Conservation (phyloP, 2,888 invertebrate species). For the Aquatica leii region DNA sequence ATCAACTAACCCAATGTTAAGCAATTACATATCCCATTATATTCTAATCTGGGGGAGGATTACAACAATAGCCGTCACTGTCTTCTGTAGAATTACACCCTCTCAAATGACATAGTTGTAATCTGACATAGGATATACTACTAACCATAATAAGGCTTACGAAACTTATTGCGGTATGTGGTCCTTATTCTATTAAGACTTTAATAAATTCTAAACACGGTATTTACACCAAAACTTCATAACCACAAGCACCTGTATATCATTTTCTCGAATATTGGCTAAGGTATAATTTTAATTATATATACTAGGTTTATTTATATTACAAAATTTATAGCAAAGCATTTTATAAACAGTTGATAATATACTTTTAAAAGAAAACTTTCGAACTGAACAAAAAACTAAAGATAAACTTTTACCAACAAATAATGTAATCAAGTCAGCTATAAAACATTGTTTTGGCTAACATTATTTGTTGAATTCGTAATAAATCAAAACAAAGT, state of each 20-base stretch:
- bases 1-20: constrained; percentile 43
- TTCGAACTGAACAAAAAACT: neutral
- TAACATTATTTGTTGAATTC: constrained; percentile 1
- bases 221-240: neutral
- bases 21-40: constrained; percentile 45
- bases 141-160: constrained; percentile 32
- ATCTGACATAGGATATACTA: constrained; percentile 32
- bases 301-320: no score
- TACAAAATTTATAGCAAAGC: neutral
- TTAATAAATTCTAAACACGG: constrained; percentile 8
- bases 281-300: no score
- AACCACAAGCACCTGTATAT: no score
- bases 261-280: no score
- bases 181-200: constrained; percentile 21
- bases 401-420: constrained; percentile 5
- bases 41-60: constrained; percentile 40
- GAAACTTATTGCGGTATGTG: constrained; percentile 27
- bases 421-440: constrained; percentile 8
- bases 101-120: constrained; percentile 32
- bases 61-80: constrained; percentile 39
- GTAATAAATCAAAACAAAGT: neutral
- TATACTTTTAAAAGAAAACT: neutral
- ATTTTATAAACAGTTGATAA: neutral
- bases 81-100: constrained; percentile 36
- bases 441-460: constrained; percentile 4